Percentiles rank a stretch among this genome's conserved stretches.
Conservation (phyloP, 2,888 invertebrate species). For the Chalcis sispes region DNA sequence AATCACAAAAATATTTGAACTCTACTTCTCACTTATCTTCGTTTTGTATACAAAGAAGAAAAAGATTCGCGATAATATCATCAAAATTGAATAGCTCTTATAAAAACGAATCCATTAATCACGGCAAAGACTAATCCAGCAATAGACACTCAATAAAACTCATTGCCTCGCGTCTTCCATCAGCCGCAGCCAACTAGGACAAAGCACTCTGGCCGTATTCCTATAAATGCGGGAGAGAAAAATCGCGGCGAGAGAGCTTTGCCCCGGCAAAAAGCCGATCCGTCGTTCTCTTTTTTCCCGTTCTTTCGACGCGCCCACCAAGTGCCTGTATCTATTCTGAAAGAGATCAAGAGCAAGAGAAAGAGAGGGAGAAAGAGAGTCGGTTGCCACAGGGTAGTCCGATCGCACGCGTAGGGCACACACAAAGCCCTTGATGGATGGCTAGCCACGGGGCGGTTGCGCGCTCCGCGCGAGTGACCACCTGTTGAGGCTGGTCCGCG, state of each 20-base stretch:
- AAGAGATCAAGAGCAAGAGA: not conserved
- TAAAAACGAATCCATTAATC: too few species aligned
- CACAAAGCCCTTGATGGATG: slow-evolving; percentile 76
- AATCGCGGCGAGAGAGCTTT: not conserved
- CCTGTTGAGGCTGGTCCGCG: slow-evolving; percentile 70
- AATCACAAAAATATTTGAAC: too few species aligned
- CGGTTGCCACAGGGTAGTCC: slow-evolving; percentile 19
- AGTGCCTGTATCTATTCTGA: not conserved
- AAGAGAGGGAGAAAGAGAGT: not conserved
- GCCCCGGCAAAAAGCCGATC: not conserved
- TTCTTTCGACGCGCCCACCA: not conserved
- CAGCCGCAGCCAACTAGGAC: too few species aligned
- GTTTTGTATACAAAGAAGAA: too few species aligned
- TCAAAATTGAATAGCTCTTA: too few species aligned
- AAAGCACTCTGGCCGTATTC: too few species aligned
- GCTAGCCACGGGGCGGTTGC: slow-evolving; percentile 71
- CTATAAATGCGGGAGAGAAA: too few species aligned
- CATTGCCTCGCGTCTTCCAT: too few species aligned
- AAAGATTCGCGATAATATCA: too few species aligned
- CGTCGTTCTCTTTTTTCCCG: not conserved
- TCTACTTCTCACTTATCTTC: too few species aligned
- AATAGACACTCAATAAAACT: too few species aligned
- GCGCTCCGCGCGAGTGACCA: slow-evolving; percentile 72
- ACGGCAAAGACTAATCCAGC: too few species aligned
- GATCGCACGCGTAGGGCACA: slow-evolving; percentile 61